Evolutionary conservation across 2,888 invertebrate species (phyloP).

Genomic region (Gasteruption jaculator): DNA sequence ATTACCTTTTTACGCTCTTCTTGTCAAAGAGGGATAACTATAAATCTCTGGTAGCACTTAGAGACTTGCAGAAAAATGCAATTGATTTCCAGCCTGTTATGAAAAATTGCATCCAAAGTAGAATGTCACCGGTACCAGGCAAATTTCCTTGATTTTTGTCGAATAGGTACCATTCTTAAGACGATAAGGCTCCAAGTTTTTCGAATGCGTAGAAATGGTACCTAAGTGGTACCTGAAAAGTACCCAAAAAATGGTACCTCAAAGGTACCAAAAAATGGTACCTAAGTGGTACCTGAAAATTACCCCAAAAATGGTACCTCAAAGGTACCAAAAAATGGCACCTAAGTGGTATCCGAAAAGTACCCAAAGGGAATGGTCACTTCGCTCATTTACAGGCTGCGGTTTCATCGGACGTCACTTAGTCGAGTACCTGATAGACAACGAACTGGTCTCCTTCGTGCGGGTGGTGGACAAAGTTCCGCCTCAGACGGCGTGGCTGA

Average conservation of each 20-base stretch:
- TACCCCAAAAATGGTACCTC: conserved; percentile 24
- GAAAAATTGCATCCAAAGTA: too few species aligned
- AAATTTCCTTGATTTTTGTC: too few species aligned
- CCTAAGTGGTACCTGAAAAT: neutral
- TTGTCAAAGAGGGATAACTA: too few species aligned
- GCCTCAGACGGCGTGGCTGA: conserved; percentile 88
- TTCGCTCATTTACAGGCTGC: conserved; percentile 84
- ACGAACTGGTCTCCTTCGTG: conserved; percentile 70
- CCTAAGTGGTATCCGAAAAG: neutral
- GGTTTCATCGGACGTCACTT: conserved; percentile 91
- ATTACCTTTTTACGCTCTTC: too few species aligned
- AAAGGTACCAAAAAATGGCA: conserved; percentile 14
- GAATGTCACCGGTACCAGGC: too few species aligned
- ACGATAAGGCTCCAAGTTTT: too few species aligned
- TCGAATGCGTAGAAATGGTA: too few species aligned
- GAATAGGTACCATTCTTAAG: too few species aligned
- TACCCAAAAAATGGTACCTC: conserved; percentile 23
- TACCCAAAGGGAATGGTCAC: conserved; percentile 16
- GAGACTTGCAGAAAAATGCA: too few species aligned
- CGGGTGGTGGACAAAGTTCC: conserved; percentile 90
- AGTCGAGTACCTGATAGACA: conserved; percentile 73
- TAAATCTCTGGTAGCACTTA: too few species aligned
- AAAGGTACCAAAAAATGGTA: conserved; percentile 11
- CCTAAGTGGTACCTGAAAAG: neutral
- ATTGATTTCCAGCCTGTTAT: too few species aligned